Percentiles rank a stretch among this genome's conserved stretches.
Evolutionary conservation across 2,797 vertebrate species (phyloP).

Genomic region (Argya squamiceps): DNA sequence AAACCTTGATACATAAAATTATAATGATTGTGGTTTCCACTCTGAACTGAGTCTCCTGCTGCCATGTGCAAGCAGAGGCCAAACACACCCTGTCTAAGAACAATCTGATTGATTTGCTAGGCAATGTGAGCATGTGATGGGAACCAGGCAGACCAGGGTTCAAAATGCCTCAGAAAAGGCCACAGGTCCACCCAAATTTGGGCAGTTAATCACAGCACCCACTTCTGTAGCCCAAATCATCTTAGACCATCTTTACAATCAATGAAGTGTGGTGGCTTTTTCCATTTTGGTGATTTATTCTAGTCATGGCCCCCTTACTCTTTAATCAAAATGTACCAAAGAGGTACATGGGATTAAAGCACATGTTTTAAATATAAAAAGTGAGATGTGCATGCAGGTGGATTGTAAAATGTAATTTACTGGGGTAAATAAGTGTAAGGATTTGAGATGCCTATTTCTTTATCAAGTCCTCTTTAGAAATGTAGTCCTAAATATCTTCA

Average conservation of each 20-base stretch:
- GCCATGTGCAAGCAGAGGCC: neutral
- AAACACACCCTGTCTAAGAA: neutral
- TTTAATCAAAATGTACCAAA: neutral
- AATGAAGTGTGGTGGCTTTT: neutral
- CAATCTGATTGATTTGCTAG: neutral
- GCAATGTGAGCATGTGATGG: neutral
- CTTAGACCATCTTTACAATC: neutral
- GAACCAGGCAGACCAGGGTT: neutral
- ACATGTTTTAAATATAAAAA: neutral
- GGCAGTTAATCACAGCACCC: neutral
- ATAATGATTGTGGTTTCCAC: neutral
- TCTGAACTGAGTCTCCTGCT: accelerated
- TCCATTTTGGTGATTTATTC: neutral
- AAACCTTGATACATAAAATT: slow-evolving; percentile 32
- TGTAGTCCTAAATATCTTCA: neutral
- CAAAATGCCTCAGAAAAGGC: neutral
- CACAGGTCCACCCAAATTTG: neutral
- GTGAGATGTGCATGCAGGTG: accelerated
- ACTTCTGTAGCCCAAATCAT: neutral
- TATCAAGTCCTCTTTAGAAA: neutral
- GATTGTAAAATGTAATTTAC: neutral
- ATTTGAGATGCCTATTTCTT: neutral
- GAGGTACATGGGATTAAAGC: neutral
- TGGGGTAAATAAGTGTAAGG: neutral
- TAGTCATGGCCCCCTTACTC: neutral